Evolutionary conservation across 2,888 invertebrate genomes (phyloP).

Genomic region (Lasioglossum marginatum): DNA sequence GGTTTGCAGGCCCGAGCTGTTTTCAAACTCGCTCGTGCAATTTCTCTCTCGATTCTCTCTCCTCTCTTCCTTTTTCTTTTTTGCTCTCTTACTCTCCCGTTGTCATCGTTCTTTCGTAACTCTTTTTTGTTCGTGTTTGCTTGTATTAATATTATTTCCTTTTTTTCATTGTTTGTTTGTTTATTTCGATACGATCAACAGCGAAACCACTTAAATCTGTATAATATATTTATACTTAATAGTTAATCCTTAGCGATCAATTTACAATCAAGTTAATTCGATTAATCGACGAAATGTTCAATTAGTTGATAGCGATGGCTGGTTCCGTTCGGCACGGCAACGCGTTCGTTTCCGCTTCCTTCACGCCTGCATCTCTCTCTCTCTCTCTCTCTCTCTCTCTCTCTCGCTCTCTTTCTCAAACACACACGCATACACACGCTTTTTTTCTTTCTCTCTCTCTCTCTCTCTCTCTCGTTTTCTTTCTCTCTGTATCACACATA

Average conservation of each 20-base stretch:
- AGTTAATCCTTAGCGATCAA: slow-evolving; percentile 73
- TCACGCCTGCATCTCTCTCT: slow-evolving; percentile 16
- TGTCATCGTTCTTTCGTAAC: slow-evolving; percentile 24
- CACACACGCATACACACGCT: neutral
- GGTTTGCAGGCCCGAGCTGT: slow-evolving; percentile 78
- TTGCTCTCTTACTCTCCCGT: neutral
- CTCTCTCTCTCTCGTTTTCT: neutral
- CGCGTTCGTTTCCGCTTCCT: slow-evolving; percentile 41
- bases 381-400: slow-evolving; percentile 21
- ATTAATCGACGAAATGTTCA: slow-evolving; percentile 77
- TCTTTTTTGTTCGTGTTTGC: neutral
- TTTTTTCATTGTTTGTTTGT: slow-evolving; percentile 29
- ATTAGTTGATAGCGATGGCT: slow-evolving; percentile 75
- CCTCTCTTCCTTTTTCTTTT: neutral
- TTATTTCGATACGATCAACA: slow-evolving; percentile 73
- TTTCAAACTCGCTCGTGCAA: slow-evolving; percentile 76
- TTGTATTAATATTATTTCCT: neutral
- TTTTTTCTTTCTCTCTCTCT: neutral
- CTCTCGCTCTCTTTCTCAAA: neutral
- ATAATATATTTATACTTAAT: slow-evolving; percentile 76
- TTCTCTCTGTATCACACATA: neutral
- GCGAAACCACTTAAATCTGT: slow-evolving; percentile 76
- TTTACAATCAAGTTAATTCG: slow-evolving; percentile 74
- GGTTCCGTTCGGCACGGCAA: slow-evolving; percentile 51
- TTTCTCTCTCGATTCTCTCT: slow-evolving; percentile 24